Base-by-base conservation (phyloP, 2,113 vertebrate species). In the Rhynchomys soricoides region DNA sequence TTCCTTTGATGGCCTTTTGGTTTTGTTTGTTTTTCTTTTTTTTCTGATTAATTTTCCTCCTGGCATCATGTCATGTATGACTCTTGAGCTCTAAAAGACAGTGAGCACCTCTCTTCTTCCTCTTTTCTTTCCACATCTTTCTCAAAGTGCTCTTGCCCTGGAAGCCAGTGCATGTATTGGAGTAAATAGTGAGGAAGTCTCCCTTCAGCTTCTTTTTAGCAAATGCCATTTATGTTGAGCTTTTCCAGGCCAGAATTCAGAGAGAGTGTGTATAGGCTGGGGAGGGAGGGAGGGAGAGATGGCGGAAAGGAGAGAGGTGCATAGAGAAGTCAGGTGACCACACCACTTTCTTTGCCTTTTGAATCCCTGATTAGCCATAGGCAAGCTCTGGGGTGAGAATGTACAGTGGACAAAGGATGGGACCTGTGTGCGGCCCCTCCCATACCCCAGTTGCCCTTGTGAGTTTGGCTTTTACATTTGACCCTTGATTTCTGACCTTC, bases 341-440 rank as follows among this genome's bases (percentile, higher is more conserved):
- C 17, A 26, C 15, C 40, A 52, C 7, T 62, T 52, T 21, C 15
- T 40, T 31, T 31, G 7, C 55, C 43, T 31, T 59, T 43, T 19
- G 48, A 50, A 2, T 0, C 15, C 1, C 6, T 0, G 3, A 64
- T 12, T 50, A 66, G 66, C 37, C 1, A 0, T 6, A 0, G 6
- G 78, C 57, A 24, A 45, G 10, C 62, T 7, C 48, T 24, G 29
- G 55, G 37, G 7, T 43, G 48, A n/a, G 0, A 31, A 40, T 5
- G 0, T 9, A 8, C 0, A 7, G 62, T 40, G 22, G 70, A 9
- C 31, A 71, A 7, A 31, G 31, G 37, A 50, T 31, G 1, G 12
- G 22, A 7, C 17, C 21, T 62, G 17, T 21, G 9, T 40, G 2
- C 16, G 59, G 48, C 21, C 40, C 34, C 40, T 52, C 48, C 50